Evolutionary conservation across 1,140 invertebrate genomes (phyloP).

Genomic region (Eciton burchellii): DNA sequence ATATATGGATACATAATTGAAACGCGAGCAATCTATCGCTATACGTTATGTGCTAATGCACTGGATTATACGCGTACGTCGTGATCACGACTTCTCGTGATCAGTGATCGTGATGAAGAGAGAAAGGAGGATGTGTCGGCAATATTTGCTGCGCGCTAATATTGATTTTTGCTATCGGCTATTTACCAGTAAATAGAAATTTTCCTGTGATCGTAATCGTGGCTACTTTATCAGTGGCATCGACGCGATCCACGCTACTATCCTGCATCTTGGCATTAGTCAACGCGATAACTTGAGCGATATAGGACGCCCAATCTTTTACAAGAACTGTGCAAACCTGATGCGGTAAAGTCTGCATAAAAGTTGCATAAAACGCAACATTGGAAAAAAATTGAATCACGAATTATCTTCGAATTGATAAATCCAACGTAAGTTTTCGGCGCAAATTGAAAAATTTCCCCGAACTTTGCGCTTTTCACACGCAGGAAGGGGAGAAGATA

Average conservation of each 20-base stretch:
- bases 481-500: background rate
- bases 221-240: slow-evolving; percentile 58
- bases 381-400: no score
- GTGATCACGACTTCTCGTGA: slow-evolving; percentile 67
- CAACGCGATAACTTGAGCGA: slow-evolving; percentile 11
- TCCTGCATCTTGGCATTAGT: background rate
- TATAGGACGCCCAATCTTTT: background rate
- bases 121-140: background rate
- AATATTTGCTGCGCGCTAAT: slow-evolving; percentile 70
- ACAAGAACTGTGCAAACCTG: background rate
- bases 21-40: slow-evolving; percentile 53
- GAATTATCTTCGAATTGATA: background rate
- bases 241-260: slow-evolving; percentile 35
- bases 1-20: slow-evolving; percentile 33
- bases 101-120: slow-evolving; percentile 6
- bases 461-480: background rate
- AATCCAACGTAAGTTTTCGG: slow-evolving; percentile 19
- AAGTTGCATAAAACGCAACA: no score
- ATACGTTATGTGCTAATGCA: slow-evolving; percentile 29
- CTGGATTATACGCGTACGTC: slow-evolving; percentile 31
- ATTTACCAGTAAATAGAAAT: slow-evolving; percentile 72
- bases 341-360: no score
- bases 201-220: slow-evolving; percentile 55
- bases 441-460: slow-evolving; percentile 8
- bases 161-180: slow-evolving; percentile 72